Evolutionary conservation across 2,113 vertebrate species (phyloP), one percentile per base, ranked within the genome.

Genomic region (Etia nguti): DNA sequence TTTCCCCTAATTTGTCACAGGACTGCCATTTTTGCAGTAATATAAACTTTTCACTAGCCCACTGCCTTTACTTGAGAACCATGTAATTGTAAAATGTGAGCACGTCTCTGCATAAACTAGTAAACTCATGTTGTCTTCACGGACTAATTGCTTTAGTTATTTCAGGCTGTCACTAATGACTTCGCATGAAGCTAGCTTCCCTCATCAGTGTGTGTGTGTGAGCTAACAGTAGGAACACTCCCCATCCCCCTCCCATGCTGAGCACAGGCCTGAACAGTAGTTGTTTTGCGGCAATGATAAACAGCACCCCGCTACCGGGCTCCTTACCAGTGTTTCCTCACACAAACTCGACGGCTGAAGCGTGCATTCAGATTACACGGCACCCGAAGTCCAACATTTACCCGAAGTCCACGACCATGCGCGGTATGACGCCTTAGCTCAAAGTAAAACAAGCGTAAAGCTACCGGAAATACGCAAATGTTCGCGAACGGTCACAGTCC

Each of bases 161-260:
- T 48, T 50, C 9, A 50, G 29, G 24, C 70, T 75, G 43, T 48
- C 43, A 48, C 10, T 29, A 48, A 75, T 20, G 20, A 75, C 43
- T 50, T 31, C 18, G 26, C 15, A 31, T 20, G 24, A 36, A 56
- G 81, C 84, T 89, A 91, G 84, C 84, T 87, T 48, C 43, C 18
- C 82, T 89, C 56, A 22, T 4, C 81, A 60, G 48, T 81, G 60
- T 85, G 79, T 77, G 60, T 82, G 59, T 87, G 59, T 62, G 59
- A 62, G 36, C 91, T 90, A 48, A 80, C 48, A 81, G 70, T 24
- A 86, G 60, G 31, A 75, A 86, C 75, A 81, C 26, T 85, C 87
- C 83, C 87, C 83, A 75, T 68, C 85, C 89, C 87, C 84, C 68
- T 90, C 56, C 56, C 89, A 70, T n/a, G 85, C 87, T 75, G 54